Percentiles rank a stretch among this genome's conserved stretches.
phyloP scores from a whole-genome alignment of 2,113 vertebrate species.

The Dicrurus megarhynchus region DNA sequence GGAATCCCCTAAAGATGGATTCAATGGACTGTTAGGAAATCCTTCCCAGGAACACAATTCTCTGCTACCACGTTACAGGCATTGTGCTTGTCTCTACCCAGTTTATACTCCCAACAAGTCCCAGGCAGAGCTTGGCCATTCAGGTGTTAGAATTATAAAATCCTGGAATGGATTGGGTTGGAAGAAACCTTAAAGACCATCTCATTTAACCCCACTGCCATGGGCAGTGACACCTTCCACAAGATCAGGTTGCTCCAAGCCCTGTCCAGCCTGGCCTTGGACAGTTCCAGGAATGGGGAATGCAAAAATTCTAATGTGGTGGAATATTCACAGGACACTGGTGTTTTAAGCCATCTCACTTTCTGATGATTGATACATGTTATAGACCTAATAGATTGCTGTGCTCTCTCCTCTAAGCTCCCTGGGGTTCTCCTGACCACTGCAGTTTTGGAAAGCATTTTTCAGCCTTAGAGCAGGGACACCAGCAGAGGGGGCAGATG shows the following conservation, averaged over 20 bases:
- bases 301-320: background rate
- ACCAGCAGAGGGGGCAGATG: conserved; percentile 33
- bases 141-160: background rate
- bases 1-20: background rate
- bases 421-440: background rate
- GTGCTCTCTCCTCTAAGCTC: no score
- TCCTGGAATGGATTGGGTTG: background rate
- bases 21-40: fast-evolving
- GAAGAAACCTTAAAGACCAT: background rate
- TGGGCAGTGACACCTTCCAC: background rate
- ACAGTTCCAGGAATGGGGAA: background rate
- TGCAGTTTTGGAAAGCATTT: background rate
- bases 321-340: background rate
- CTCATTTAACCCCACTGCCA: background rate
- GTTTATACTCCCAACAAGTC: background rate
- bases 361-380: background rate
- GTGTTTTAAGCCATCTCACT: fast-evolving
- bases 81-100: no score
- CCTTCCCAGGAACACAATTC: background rate
- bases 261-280: background rate
- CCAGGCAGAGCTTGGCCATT: background rate
- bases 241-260: background rate
- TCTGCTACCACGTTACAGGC: fast-evolving
- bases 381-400: fast-evolving
- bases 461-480: background rate